Evolutionary conservation across 2,888 invertebrate genomes (phyloP).

Genomic region (Dryocosmus kuriphilus): DNA sequence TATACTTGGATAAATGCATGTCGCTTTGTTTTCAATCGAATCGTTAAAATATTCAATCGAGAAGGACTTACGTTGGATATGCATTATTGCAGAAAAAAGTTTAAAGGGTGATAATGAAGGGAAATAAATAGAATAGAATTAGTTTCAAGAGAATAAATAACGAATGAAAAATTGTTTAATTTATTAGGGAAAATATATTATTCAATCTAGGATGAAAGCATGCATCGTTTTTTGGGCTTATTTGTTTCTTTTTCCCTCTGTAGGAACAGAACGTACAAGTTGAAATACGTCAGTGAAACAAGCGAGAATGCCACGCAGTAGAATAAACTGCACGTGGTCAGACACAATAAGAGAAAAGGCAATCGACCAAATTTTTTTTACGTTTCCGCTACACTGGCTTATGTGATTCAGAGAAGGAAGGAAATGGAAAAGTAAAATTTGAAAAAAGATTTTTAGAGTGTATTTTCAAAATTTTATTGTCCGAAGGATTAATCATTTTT

Average conservation of each 20-base stretch:
- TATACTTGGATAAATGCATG: background rate
- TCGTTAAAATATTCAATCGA: too few species aligned
- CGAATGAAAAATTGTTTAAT: background rate
- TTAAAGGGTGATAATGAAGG: too few species aligned
- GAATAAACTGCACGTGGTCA: constrained; percentile 38
- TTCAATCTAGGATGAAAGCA: background rate
- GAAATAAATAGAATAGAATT: background rate
- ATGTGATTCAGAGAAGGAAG: constrained; percentile 12
- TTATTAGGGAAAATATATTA: background rate
- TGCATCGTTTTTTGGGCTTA: background rate
- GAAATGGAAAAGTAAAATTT: background rate
- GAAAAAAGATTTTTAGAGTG: background rate
- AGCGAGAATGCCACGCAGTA: constrained; percentile 38
- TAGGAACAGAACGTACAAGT: constrained; percentile 10
- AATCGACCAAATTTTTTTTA: constrained; percentile 35
- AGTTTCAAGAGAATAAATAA: background rate
- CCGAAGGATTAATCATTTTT: too few species aligned
- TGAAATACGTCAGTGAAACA: constrained; percentile 39
- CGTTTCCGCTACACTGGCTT: constrained; percentile 34
- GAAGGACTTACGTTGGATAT: too few species aligned
- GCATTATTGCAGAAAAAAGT: too few species aligned
- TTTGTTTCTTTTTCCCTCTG: background rate
- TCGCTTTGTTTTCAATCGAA: too few species aligned
- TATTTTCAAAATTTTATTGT: background rate
- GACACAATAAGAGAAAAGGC: constrained; percentile 38